A percentile compares a stretch with the other conserved stretches of the same genome.
Conservation (phyloP, 2,797 vertebrate genomes). For the Cyprinella venusta region DNA sequence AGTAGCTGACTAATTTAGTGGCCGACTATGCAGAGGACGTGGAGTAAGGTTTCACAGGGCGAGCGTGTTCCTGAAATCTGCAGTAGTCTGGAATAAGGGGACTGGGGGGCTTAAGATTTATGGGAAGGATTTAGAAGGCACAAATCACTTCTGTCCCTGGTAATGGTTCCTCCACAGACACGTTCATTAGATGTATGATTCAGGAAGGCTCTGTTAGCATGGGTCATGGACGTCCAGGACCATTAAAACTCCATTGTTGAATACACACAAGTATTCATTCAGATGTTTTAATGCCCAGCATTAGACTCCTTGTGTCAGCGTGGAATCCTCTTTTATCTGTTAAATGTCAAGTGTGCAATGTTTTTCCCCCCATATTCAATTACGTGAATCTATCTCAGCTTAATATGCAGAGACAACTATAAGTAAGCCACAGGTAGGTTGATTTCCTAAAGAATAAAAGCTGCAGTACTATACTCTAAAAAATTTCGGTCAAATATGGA, state of each 20-base stretch:
- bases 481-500: too few relatives aligned
- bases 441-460: background rate
- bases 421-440: background rate
- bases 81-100: slow-evolving; percentile 40
- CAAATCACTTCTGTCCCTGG: slow-evolving; percentile 49
- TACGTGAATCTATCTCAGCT: too few relatives aligned
- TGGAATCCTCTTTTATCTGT: slow-evolving; percentile 1
- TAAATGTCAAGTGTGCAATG: background rate
- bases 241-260: slow-evolving; percentile 37
- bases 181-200: slow-evolving; percentile 32
- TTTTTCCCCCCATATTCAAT: background rate
- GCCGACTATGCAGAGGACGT: slow-evolving; percentile 5
- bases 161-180: slow-evolving; percentile 46
- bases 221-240: slow-evolving; percentile 19
- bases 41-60: slow-evolving; percentile 17
- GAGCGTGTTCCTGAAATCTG: slow-evolving; percentile 38
- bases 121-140: slow-evolving; percentile 46
- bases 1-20: slow-evolving; percentile 39
- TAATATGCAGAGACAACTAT: background rate
- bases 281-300: slow-evolving; percentile 18
- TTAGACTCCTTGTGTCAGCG: background rate
- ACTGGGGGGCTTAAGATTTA: slow-evolving; percentile 45
- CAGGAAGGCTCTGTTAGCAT: slow-evolving; percentile 10
- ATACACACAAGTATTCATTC: slow-evolving; percentile 3
- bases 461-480: background rate